Percentiles rank a stretch among this genome's conserved stretches.
Conservation (phyloP, 2,888 invertebrate genomes). For the Troides oblongomaculatus region DNA sequence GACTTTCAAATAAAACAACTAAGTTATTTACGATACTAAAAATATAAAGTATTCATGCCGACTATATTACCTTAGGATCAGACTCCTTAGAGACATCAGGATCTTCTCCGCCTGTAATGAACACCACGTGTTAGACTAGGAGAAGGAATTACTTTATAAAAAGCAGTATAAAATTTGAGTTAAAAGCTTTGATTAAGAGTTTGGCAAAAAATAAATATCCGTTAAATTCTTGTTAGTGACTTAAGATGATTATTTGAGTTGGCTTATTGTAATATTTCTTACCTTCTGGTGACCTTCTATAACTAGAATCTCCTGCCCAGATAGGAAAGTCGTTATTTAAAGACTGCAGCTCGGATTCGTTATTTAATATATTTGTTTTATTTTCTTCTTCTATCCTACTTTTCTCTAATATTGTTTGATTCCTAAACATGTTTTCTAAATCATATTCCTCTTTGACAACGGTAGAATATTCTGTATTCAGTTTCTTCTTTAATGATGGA, state of each 20-base stretch:
- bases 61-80: slow-evolving; percentile 53
- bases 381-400: slow-evolving; percentile 35
- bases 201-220: no score
- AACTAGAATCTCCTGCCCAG: slow-evolving; percentile 85
- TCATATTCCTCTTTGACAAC: slow-evolving; percentile 37
- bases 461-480: slow-evolving; percentile 31
- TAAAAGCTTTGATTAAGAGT: no score
- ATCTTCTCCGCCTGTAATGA: slow-evolving; percentile 64
- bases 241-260: no score
- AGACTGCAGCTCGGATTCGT: slow-evolving; percentile 40
- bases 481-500: slow-evolving; percentile 32
- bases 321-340: slow-evolving; percentile 59
- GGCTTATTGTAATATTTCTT: slow-evolving; percentile 32
- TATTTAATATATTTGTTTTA: slow-evolving; percentile 26
- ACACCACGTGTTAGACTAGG: neutral
- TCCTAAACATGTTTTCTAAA: slow-evolving; percentile 26
- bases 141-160: neutral
- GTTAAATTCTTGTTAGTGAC: no score
- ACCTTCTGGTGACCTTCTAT: slow-evolving; percentile 88
- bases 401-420: slow-evolving; percentile 39
- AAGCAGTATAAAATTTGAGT: no score
- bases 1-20: no score
- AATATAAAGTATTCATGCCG: neutral
- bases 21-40: neutral
- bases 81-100: slow-evolving; percentile 61